Conservation (phyloP, 2,888 invertebrate species). For the Acrobasis suavella region DNA sequence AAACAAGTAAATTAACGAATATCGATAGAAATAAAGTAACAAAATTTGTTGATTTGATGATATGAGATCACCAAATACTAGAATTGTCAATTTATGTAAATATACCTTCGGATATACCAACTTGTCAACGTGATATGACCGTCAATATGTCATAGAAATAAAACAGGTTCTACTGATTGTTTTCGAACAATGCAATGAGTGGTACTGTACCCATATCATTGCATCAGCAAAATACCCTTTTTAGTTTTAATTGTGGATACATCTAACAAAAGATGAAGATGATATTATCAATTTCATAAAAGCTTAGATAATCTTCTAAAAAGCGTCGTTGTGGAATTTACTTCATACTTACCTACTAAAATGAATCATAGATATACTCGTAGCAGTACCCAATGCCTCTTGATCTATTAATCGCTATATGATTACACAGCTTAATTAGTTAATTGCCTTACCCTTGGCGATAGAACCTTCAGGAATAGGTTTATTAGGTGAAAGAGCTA, state of each 20-base stretch:
- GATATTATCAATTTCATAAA: no score
- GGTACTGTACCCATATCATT: no score
- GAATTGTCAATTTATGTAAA: background rate
- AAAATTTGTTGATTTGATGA: background rate
- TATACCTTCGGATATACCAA: background rate
- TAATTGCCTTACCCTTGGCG: constrained; percentile 10
- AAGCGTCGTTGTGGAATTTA: no score
- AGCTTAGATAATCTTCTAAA: no score
- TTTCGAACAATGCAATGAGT: no score
- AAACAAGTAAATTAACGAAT: background rate
- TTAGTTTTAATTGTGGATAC: no score
- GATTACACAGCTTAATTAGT: constrained; percentile 14
- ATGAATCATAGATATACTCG: no score
- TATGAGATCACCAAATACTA: background rate
- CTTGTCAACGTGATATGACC: background rate
- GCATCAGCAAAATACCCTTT: no score
- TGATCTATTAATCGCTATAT: background rate
- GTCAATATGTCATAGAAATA: background rate
- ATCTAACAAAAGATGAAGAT: no score
- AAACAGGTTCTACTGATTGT: background rate
- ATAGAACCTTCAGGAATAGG: background rate
- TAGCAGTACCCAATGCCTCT: background rate
- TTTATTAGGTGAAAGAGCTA: background rate
- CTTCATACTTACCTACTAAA: no score
- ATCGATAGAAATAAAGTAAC: background rate